Conservation (phyloP, 2,113 vertebrate genomes). For the Apteryx owenii region DNA sequence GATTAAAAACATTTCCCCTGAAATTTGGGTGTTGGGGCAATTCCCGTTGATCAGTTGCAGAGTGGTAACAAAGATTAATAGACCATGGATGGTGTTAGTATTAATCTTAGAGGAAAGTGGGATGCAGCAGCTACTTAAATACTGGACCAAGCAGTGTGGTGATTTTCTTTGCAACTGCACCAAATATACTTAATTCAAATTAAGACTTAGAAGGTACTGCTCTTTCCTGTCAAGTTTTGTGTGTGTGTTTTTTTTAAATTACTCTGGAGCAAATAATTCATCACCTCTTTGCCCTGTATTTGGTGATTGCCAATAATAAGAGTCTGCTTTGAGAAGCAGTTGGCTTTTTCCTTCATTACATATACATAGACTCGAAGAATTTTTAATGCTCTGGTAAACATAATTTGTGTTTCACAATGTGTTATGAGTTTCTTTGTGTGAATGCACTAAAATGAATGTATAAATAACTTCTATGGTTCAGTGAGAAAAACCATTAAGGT, state of each 20-base stretch:
- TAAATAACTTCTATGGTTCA: constrained; percentile 80
- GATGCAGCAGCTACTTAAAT: background rate
- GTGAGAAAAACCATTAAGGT: constrained; percentile 75
- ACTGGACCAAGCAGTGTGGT: background rate
- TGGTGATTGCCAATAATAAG: constrained; percentile 37
- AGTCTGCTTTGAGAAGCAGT: constrained; percentile 47
- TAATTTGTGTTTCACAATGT: constrained; percentile 72
- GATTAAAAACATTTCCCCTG: background rate
- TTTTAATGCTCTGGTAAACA: constrained; percentile 71
- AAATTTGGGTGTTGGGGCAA: background rate
- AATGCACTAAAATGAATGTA: constrained; percentile 73
- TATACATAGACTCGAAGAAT: constrained; percentile 58
- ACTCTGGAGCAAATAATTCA: constrained; percentile 47
- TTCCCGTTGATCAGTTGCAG: background rate
- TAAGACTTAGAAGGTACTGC: constrained; percentile 19
- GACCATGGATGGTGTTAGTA: background rate
- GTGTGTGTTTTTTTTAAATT: constrained; percentile 35
- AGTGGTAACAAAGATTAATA: background rate
- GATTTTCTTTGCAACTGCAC: constrained; percentile 14
- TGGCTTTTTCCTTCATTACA: constrained; percentile 71
- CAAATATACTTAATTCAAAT: constrained; percentile 50
- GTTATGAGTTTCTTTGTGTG: constrained; percentile 66
- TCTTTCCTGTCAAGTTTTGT: constrained; percentile 34
- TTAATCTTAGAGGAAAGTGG: background rate
- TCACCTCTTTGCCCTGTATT: constrained; percentile 43